Base-by-base conservation (phyloP, 2,888 invertebrate genomes). In the Yponomeuta sedellus region DNA sequence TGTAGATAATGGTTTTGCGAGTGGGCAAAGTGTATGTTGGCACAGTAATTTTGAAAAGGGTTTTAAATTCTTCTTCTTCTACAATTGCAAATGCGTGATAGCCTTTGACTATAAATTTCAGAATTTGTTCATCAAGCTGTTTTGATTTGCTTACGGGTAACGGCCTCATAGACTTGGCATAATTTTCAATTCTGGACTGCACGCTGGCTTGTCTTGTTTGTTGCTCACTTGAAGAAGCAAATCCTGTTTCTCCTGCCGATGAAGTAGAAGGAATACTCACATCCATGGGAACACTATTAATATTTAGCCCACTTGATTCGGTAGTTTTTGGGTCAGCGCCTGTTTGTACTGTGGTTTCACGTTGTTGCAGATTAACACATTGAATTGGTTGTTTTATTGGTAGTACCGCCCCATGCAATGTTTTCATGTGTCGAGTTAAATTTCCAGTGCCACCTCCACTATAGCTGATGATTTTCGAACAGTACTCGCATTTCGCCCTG, bases 101-200 rank as follows among this genome's bases (percentile, higher is more conserved):
- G 20, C 63, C 66, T 40, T 68, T 69, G n/a, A 66, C 67, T 52
- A 69, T 66, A 59, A 68, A 68, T 67, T 66, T 67, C 12, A 69
- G 58, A 39, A 68, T 57, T 52, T 67, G 66, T 64, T 68, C 67
- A 22, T 68, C 63, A 11, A 69, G 58, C 66, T 66, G 57, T 62
- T 68, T 68, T 10, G 63, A 39, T 67, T 68, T 67, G 40, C 22
- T 65, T n/a, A 69, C 22, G 16, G 69, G 65, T 40, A 69, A 61
- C 20, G 67, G 67, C 28, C 57, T 69, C 16, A 22, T 61, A 28
- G 67, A 67, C 16, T 19, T 20, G 22, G 64, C 67, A 39, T 65
- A 66, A 61, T 64, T 61, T 20, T 64, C 22, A 57, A 66, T 69
- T 40, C 44, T 69, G 65, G 65, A 61, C 56, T 69, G 66, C 16